phyloP scores from a whole-genome alignment of 2,797 vertebrate genomes.

The Hephaestus fuliginosus region DNA sequence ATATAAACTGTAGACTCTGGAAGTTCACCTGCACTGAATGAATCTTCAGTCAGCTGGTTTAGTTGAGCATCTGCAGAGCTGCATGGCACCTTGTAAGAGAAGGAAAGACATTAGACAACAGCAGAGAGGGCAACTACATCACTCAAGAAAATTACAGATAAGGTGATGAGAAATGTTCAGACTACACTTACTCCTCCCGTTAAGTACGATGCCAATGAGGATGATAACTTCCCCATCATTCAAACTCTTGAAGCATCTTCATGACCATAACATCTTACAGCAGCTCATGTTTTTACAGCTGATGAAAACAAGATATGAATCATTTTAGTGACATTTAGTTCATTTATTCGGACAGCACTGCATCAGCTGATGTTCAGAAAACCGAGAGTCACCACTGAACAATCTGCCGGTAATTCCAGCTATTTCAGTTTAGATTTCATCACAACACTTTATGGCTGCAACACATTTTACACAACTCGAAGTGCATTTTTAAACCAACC shows the following conservation, averaged over 20 bases:
- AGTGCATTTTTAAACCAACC: conserved; percentile 17
- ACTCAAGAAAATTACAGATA: conserved; percentile 12
- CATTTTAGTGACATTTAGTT: background rate
- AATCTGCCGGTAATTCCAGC: conserved; percentile 96
- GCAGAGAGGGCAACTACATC: background rate
- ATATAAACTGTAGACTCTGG: fast-evolving
- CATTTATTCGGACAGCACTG: fast-evolving
- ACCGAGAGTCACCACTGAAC: conserved; percentile 88
- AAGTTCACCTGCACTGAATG: background rate
- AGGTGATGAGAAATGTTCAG: conserved; percentile 21
- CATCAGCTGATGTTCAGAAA: conserved; percentile 84
- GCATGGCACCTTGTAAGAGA: background rate
- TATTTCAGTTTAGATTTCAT: conserved; percentile 72
- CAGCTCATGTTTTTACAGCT: background rate
- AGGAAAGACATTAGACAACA: background rate
- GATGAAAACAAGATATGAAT: background rate
- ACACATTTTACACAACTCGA: background rate
- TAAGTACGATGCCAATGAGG: fast-evolving
- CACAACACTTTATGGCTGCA: conserved; percentile 27
- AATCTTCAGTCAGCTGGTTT: background rate
- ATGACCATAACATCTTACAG: background rate
- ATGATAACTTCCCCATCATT: background rate
- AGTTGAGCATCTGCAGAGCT: fast-evolving
- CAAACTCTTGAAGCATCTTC: background rate
- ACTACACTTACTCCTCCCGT: conserved; percentile 61